These are phyloP conservation scores for Drosophila neonasuta DNA, from an alignment of 2,888 invertebrate genomes.

Conservation along the genomic window DNA sequence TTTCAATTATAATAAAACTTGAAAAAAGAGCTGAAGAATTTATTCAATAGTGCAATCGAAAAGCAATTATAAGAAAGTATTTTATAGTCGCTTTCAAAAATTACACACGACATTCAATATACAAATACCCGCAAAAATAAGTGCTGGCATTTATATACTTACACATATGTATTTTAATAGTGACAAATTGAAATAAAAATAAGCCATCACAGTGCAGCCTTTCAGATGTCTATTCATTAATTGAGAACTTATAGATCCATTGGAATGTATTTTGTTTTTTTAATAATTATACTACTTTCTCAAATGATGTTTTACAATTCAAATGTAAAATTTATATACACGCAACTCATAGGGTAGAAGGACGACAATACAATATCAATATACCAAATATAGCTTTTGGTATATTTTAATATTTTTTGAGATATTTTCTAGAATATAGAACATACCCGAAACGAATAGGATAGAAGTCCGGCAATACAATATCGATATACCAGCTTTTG, in stretches of 20 bases:
- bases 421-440: too few relatives aligned
- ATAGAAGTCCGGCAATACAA: too few relatives aligned
- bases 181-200: constrained; percentile 11
- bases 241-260: constrained; percentile 11
- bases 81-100: constrained; percentile 70
- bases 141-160: constrained; percentile 1
- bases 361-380: too few relatives aligned
- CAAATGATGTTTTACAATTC: too few relatives aligned
- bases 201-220: constrained; percentile 6
- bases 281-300: neutral
- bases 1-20: constrained; percentile 80
- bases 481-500: too few relatives aligned
- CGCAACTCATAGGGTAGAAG: too few relatives aligned
- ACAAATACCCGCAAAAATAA: constrained; percentile 9
- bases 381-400: too few relatives aligned
- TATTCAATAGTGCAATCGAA: constrained; percentile 76
- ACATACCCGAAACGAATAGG: too few relatives aligned
- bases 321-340: too few relatives aligned
- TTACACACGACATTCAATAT: constrained; percentile 28
- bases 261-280: neutral
- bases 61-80: constrained; percentile 77
- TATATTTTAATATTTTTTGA: too few relatives aligned
- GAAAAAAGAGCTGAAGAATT: constrained; percentile 70
- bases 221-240: constrained; percentile 12
- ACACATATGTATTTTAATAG: constrained; percentile 10